Base-by-base conservation (phyloP, 2,888 invertebrate genomes). In the Tipula vernalis region DNA sequence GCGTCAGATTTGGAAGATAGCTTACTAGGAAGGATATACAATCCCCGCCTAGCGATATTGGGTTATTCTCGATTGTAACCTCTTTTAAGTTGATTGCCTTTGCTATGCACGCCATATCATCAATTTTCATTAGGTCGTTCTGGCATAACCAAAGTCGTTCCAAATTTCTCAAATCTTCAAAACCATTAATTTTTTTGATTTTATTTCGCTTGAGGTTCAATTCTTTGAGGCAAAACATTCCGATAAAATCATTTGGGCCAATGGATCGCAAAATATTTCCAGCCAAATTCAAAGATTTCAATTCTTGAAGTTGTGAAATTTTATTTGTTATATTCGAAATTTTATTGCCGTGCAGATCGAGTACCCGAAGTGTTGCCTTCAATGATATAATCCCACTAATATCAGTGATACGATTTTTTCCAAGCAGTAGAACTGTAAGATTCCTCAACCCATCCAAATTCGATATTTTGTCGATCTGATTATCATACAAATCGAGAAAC, bases 331-430 rank as follows among this genome's bases (percentile, higher is more conserved):
- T 89, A 18, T 89, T 89, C 44, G 93, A 92, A 88, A 98, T 96
- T 92, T 97, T 95, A 92, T 98, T 98, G 42, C 98, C 98, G 91
- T 98, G 98, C 88, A 98, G 93, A 92, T 98, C 98, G 88, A 98
- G 92, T 10, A 98, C 98, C 92, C 98, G 97, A 88, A 98, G 91
- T 89, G 97, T 96, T 0, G 87, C 88, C 86, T 89, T 90, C 18
- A 92, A 86, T 1, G 91, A 91, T 13, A 88, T 83, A 6, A 92
- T 87, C 0, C 92, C 92, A 0, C 89, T 88, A 4, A 92, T 90
- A 86, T 91, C 92, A 41, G 89, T 90, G 42, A 92, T 91, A 36
- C 96, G 95, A 92, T 98, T 98, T 92, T 98, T 98, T 0, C 98
- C 98, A 90, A 98, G 93, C 88, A 98, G 93, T 87, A 98, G 93